Base-by-base conservation (phyloP, 2,797 vertebrate species). In the Microctenopoma lineatum region DNA sequence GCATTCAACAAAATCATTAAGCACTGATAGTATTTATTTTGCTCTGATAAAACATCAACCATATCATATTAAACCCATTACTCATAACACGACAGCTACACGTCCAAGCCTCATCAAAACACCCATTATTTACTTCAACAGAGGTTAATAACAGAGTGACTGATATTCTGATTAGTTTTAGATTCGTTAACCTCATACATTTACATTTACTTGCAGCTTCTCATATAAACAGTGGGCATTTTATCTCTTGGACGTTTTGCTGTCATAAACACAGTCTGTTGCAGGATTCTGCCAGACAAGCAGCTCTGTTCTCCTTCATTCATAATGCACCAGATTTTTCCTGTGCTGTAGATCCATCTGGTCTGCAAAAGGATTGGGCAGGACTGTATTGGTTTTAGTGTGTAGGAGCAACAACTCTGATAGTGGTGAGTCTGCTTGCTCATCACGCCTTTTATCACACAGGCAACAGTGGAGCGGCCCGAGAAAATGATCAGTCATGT, bases 401-500 rank as follows among this genome's bases (percentile, higher is more conserved):
- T 25, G 25, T 59, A 18, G 27, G 50, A 73, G 68, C 62, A 69
- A 79, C 32, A 45, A 59, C 67, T 75, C 60, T 59, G 55, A 61
- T 67, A 57, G 66, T 14, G n/a, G 62, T 36, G 42, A 71, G 67
- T 68, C 36, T 54, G 59, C 64, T 79, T 8, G 18, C 58, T 80
- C 74, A 70, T 85, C 77, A 36, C 13, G 27, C 38, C 54, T 52
- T 90, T 75, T 73, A 74, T 73, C 61, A 15, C 72, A 2, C 44
- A 70, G 50, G 83, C 84, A 86, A 86, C 79, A 57, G 73, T 76
- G 79, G 68, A 89, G 62, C 71, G 27, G 44, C 62, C 79, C 77
- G 54, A 80, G 62, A 87, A 88, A 83, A 75, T 34, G 64, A 86
- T 85, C 84, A 79, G 73, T 82, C 83, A 84, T 73, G 60, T 85